phyloP scores from a whole-genome alignment of 2,888 invertebrate genomes.

The Pseudolycoriella hygida region DNA sequence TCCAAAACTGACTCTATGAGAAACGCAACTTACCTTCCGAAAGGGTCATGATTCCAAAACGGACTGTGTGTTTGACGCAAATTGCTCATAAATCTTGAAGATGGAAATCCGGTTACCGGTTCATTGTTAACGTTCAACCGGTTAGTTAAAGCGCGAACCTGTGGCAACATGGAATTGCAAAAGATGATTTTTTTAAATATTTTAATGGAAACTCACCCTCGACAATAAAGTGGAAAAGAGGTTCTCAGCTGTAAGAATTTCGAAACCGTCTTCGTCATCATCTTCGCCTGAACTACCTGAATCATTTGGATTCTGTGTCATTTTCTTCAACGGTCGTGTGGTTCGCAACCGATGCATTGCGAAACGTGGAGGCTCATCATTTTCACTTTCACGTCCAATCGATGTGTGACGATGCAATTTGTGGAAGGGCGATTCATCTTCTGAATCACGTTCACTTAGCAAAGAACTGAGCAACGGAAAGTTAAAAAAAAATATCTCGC shows the following conservation, averaged over 20 bases:
- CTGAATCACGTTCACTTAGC: constrained; percentile 50
- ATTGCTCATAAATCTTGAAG: constrained; percentile 38
- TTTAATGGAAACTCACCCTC: constrained; percentile 41
- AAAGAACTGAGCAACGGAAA: constrained; percentile 31
- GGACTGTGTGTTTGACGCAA: constrained; percentile 28
- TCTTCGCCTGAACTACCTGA: constrained; percentile 78
- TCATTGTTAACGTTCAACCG: constrained; percentile 71
- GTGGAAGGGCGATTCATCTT: constrained; percentile 44
- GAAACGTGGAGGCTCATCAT: constrained; percentile 32
- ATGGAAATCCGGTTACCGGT: constrained; percentile 40
- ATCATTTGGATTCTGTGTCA: constrained; percentile 44
- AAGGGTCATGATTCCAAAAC: constrained; percentile 27
- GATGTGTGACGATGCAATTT: constrained; percentile 38
- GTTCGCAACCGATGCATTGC: constrained; percentile 50
- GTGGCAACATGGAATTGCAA: no score
- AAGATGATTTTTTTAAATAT: constrained; percentile 1
- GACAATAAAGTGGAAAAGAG: constrained; percentile 73
- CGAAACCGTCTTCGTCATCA: constrained; percentile 81
- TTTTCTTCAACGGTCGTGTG: constrained; percentile 47
- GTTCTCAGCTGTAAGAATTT: constrained; percentile 78
- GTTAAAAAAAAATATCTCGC: background rate
- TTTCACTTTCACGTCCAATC: constrained; percentile 34
- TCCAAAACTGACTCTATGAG: no score
- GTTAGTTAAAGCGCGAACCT: constrained; percentile 71
- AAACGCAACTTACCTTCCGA: constrained; percentile 27